Conservation (phyloP, 2,797 vertebrate species). For the Poeciliopsis infans region DNA sequence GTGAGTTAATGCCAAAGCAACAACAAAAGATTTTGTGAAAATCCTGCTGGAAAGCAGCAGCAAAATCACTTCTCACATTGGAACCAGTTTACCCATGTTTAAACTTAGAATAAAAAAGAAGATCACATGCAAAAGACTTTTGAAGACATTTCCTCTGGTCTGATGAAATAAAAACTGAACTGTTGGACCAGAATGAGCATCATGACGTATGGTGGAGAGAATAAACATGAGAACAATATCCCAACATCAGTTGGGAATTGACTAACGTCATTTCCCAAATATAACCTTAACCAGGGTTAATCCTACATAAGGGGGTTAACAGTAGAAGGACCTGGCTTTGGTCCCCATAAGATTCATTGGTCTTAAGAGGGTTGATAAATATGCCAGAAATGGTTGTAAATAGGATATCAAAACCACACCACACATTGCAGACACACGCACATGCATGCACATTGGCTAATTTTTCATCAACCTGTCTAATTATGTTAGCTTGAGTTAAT, state of each 20-base stretch:
- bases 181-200: background rate
- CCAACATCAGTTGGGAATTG: background rate
- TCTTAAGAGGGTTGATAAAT: too few species aligned
- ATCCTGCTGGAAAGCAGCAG: background rate
- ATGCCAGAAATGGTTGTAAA: background rate
- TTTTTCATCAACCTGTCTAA: slow-evolving; percentile 24
- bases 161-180: background rate
- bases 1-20: background rate
- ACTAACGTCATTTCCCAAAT: background rate
- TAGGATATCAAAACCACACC: background rate
- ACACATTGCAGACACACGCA: background rate
- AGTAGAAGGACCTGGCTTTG: too few species aligned
- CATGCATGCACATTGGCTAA: background rate
- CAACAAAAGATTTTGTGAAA: background rate
- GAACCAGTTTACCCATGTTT: background rate
- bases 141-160: background rate
- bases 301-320: too few species aligned
- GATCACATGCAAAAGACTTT: background rate
- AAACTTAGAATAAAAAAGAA: background rate
- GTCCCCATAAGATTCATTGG: too few species aligned
- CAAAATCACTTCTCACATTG: background rate
- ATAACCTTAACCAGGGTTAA: background rate
- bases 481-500: slow-evolving; percentile 48
- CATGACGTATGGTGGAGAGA: background rate
- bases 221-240: background rate